Evolutionary conservation across 2,113 vertebrate genomes (phyloP).

Genomic region (Megaceryle maxima): DNA sequence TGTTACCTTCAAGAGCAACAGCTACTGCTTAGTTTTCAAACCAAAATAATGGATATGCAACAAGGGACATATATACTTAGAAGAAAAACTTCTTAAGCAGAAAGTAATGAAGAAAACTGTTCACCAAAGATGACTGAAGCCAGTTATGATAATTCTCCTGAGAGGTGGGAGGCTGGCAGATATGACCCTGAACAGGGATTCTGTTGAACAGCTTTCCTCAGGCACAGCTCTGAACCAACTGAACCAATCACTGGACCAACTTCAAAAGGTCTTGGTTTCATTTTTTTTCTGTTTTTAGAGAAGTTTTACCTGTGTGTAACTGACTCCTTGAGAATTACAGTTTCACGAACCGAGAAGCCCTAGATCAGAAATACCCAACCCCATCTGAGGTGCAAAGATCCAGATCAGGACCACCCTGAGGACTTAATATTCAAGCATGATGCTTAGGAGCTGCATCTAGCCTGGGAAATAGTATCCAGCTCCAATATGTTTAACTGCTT

Average conservation of each 20-base stretch:
- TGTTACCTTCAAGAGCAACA: not conserved
- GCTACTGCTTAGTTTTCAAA: not conserved
- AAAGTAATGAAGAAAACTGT: not conserved
- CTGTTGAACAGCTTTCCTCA: not conserved
- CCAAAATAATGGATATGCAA: not conserved
- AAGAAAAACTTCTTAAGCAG: not conserved
- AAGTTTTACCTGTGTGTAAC: not conserved
- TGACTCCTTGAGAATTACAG: not conserved
- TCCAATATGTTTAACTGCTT: not conserved
- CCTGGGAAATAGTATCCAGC: not conserved
- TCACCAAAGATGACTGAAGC: not conserved
- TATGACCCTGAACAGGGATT: not conserved
- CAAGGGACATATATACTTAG: not conserved
- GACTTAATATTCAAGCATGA: not conserved
- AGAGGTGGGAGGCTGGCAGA: not conserved
- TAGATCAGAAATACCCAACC: not conserved
- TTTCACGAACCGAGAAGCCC: not conserved
- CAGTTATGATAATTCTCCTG: not conserved
- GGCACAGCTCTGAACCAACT: not conserved
- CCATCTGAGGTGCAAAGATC: rapidly evolving
- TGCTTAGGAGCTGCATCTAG: not conserved
- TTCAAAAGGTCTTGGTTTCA: not conserved
- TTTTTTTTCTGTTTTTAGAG: not conserved
- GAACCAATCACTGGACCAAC: not conserved
- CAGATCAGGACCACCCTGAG: not conserved